phyloP scores from a whole-genome alignment of 2,113 vertebrate species.

The Pseudonaja textilis region DNA sequence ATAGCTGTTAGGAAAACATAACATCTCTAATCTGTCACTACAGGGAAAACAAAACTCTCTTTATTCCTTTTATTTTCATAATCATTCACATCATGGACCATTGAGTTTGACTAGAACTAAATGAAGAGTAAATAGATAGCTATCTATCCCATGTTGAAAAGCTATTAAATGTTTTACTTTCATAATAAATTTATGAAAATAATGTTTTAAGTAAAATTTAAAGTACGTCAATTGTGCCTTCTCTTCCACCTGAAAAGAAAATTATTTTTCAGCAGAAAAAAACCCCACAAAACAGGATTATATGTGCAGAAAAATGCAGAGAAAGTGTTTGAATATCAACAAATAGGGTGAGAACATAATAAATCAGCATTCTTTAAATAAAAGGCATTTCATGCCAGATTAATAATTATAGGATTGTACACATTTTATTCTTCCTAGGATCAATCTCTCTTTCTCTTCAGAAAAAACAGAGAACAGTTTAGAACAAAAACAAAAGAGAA shows the following conservation, averaged over 20 bases:
- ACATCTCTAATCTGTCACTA: slow-evolving; percentile 31
- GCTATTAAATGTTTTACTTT: slow-evolving; percentile 49
- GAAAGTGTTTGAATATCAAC: slow-evolving; percentile 18
- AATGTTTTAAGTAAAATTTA: slow-evolving; percentile 13
- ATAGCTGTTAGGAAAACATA: slow-evolving; percentile 29
- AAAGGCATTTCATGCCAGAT: too few relatives aligned
- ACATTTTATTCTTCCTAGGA: too few relatives aligned
- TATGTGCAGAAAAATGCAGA: slow-evolving; percentile 31
- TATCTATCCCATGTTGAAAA: slow-evolving; percentile 20
- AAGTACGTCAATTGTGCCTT: slow-evolving; percentile 37
- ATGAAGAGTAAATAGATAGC: slow-evolving; percentile 34
- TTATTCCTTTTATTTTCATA: slow-evolving; percentile 47
- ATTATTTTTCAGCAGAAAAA: slow-evolving; percentile 38
- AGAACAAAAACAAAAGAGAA: too few relatives aligned
- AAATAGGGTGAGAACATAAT: slow-evolving; percentile 38
- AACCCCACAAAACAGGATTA: slow-evolving; percentile 39
- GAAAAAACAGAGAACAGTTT: too few relatives aligned
- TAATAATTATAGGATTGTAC: too few relatives aligned
- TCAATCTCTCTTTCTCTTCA: too few relatives aligned
- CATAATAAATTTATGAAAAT: slow-evolving; percentile 36
- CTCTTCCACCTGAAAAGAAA: slow-evolving; percentile 40
- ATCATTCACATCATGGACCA: slow-evolving; percentile 43
- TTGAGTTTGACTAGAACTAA: slow-evolving; percentile 23
- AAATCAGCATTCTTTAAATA: not conserved
- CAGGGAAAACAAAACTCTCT: slow-evolving; percentile 40